Evolutionary conservation across 1,140 invertebrate genomes (phyloP).

Genomic region (Glomeris maerens): DNA sequence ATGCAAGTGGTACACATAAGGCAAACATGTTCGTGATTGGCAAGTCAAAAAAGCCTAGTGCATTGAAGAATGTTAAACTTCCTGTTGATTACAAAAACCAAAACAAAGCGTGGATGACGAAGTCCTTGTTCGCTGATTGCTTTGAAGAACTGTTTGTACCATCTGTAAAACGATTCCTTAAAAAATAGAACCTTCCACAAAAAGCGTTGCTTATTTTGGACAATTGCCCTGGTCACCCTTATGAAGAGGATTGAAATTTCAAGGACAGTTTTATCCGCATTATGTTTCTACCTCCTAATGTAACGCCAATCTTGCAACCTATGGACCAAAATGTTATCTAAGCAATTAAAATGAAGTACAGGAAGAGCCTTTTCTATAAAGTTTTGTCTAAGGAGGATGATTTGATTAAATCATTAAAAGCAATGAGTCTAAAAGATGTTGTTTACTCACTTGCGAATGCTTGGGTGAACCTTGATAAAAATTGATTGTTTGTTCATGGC

Average conservation of each 20-base stretch:
- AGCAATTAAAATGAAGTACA: conserved; percentile 18
- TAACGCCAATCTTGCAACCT: conserved; percentile 15
- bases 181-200: background rate
- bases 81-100: no score
- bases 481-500: no score
- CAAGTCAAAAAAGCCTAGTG: no score
- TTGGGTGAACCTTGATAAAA: no score
- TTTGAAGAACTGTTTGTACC: background rate
- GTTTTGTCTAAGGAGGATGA: no score
- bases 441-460: no score
- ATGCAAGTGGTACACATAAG: no score
- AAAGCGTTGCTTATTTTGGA: background rate
- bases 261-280: conserved; percentile 13
- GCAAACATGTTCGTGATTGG: no score
- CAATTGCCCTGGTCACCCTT: background rate
- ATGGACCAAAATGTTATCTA: conserved; percentile 17
- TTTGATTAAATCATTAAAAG: no score
- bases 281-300: conserved; percentile 14
- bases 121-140: background rate
- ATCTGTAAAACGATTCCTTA: background rate
- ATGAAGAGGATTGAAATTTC: background rate
- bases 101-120: background rate
- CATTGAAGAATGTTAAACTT: no score
- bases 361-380: no score
- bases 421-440: no score